Conservation (phyloP, 2,797 vertebrate species). For the Hyperoplus lanceolatus region DNA sequence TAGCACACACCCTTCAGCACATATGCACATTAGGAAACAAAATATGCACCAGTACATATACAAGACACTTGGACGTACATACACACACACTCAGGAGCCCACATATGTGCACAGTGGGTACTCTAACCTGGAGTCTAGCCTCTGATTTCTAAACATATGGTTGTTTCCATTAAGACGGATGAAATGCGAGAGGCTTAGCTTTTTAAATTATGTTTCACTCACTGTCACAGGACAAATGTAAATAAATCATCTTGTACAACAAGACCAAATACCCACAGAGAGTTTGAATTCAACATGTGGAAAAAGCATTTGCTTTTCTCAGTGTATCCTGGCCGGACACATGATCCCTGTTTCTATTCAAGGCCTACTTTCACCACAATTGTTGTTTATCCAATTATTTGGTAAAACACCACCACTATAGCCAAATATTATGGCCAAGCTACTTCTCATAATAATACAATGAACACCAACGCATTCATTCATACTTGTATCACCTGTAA, state of each 20-base stretch:
- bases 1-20: conserved; percentile 55
- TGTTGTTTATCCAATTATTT: conserved; percentile 51
- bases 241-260: conserved; percentile 57
- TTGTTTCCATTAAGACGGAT: conserved; percentile 50
- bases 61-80: conserved; percentile 30
- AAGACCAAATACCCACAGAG: conserved; percentile 53
- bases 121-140: conserved; percentile 39
- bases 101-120: conserved; percentile 56
- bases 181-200: conserved; percentile 52
- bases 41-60: conserved; percentile 43
- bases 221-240: conserved; percentile 64
- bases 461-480: not conserved
- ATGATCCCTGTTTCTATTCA: conserved; percentile 39
- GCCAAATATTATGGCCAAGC: conserved; percentile 29
- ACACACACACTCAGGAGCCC: conserved; percentile 28
- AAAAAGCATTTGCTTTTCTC: conserved; percentile 33
- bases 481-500: conserved; percentile 21
- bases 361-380: conserved; percentile 21
- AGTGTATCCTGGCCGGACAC: conserved; percentile 40
- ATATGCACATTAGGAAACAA: conserved; percentile 50
- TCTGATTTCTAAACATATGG: conserved; percentile 64
- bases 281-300: conserved; percentile 52
- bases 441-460: conserved; percentile 34
- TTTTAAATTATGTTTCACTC: conserved; percentile 66
- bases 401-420: conserved; percentile 25